These are phyloP conservation scores for Euleptes europaea DNA, from an alignment of 2,113 vertebrate species.

Conservation along the genomic window DNA sequence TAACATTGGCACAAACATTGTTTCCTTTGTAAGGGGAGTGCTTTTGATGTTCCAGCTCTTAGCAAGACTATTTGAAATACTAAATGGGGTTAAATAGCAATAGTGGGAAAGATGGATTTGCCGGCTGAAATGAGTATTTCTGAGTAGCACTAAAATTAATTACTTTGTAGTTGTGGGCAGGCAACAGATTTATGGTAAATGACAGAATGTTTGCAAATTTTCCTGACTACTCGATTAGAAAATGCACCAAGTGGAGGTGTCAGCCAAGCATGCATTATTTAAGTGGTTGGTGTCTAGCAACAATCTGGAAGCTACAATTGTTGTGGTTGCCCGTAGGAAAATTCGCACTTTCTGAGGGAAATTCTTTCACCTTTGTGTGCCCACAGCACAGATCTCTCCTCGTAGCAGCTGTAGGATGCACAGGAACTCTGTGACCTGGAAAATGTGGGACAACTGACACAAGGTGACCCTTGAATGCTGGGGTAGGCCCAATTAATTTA, in stretches of 20 bases:
- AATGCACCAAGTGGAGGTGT: constrained; percentile 73
- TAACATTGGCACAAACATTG: constrained; percentile 35
- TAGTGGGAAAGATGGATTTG: constrained; percentile 53
- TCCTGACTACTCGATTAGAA: constrained; percentile 80
- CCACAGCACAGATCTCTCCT: constrained; percentile 78
- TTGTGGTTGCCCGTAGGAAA: constrained; percentile 80
- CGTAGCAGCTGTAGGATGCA: constrained; percentile 80
- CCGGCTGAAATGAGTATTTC: constrained; percentile 75
- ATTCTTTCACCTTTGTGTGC: constrained; percentile 85
- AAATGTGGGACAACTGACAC: constrained; percentile 86
- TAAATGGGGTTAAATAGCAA: constrained; percentile 20
- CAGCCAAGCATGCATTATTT: constrained; percentile 82
- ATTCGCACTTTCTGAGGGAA: constrained; percentile 81
- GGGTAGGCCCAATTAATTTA: constrained; percentile 92
- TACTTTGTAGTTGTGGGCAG: constrained; percentile 75
- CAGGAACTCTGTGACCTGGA: constrained; percentile 85
- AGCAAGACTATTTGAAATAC: constrained; percentile 34
- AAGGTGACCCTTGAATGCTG: constrained; percentile 86
- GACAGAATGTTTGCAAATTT: constrained; percentile 81
- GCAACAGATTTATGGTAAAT: constrained; percentile 85
- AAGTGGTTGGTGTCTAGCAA: constrained; percentile 80
- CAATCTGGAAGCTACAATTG: constrained; percentile 79
- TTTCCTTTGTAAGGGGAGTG: constrained; percentile 18
- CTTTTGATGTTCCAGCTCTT: constrained; percentile 44
- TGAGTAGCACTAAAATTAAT: constrained; percentile 77